phyloP scores from a whole-genome alignment of 1,140 invertebrate species.

The Zaprionus davidi region DNA sequence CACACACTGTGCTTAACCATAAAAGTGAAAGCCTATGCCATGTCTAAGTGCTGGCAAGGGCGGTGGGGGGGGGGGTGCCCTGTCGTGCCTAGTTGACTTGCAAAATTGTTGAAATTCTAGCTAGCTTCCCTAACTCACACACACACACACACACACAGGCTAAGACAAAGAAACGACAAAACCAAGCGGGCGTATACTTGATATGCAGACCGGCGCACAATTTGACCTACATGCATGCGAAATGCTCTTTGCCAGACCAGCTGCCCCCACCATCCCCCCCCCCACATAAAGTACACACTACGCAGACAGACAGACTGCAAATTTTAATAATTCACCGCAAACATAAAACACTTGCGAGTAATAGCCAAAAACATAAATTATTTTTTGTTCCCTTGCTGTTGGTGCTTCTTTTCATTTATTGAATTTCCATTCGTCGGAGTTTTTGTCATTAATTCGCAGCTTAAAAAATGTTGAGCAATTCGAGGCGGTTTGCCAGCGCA shows the following conservation, averaged over 20 bases:
- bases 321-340: slow-evolving; percentile 65
- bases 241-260: slow-evolving; percentile 16
- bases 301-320: slow-evolving; percentile 8
- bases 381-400: slow-evolving; percentile 6
- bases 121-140: not conserved
- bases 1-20: slow-evolving; percentile 23
- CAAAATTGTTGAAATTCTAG: slow-evolving; percentile 70
- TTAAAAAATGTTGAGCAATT: slow-evolving; percentile 59
- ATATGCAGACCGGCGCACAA: slow-evolving; percentile 58
- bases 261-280: not conserved
- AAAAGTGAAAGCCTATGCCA: slow-evolving; percentile 40
- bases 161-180: slow-evolving; percentile 54
- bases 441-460: slow-evolving; percentile 55
- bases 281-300: no score
- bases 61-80: slow-evolving; percentile 24
- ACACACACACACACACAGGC: slow-evolving; percentile 8
- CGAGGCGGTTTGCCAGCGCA: slow-evolving; percentile 29
- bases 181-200: slow-evolving; percentile 60
- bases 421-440: slow-evolving; percentile 62
- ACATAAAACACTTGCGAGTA: slow-evolving; percentile 31
- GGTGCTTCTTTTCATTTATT: slow-evolving; percentile 41
- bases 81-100: slow-evolving; percentile 63
- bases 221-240: slow-evolving; percentile 71
- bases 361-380: slow-evolving; percentile 45
- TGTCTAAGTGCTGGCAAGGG: slow-evolving; percentile 27